Evolutionary conservation across 2,888 invertebrate genomes (phyloP).

Genomic region (Timandra comae): DNA sequence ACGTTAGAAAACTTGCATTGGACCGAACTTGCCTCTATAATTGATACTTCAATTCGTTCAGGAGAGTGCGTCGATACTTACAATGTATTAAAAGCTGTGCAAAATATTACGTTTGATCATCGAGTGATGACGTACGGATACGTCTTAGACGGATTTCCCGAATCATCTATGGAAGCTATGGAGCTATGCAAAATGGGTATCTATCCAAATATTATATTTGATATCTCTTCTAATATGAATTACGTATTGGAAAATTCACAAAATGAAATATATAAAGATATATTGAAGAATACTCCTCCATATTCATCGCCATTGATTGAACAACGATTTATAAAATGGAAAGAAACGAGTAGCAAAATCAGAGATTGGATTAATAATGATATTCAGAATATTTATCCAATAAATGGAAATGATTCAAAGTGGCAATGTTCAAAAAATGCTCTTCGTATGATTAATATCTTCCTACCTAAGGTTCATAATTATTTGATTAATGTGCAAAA

Average conservation of each 20-base stretch:
- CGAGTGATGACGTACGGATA: slow-evolving; percentile 73
- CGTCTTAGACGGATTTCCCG: slow-evolving; percentile 80
- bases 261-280: slow-evolving; percentile 44
- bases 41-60: slow-evolving; percentile 45
- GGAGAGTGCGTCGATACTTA: slow-evolving; percentile 63
- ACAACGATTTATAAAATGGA: slow-evolving; percentile 62
- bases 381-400: slow-evolving; percentile 69
- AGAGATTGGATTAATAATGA: slow-evolving; percentile 70
- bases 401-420: slow-evolving; percentile 68
- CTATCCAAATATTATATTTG: slow-evolving; percentile 76
- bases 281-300: slow-evolving; percentile 46
- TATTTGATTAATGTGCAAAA: slow-evolving; percentile 72
- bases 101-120: slow-evolving; percentile 66
- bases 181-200: slow-evolving; percentile 67
- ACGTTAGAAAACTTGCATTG: slow-evolving; percentile 66
- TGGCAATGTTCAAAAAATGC: slow-evolving; percentile 75
- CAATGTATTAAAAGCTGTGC: slow-evolving; percentile 68
- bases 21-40: slow-evolving; percentile 64
- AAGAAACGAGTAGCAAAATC: slow-evolving; percentile 37
- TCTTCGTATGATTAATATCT: slow-evolving; percentile 42
- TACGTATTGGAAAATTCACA: slow-evolving; percentile 55
- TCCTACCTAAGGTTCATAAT: slow-evolving; percentile 60
- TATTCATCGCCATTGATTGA: slow-evolving; percentile 55
- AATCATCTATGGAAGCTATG: slow-evolving; percentile 62
- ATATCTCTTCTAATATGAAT: slow-evolving; percentile 55